Conservation (phyloP, 2,113 vertebrate genomes). For the Microcebus ravelobensis region DNA sequence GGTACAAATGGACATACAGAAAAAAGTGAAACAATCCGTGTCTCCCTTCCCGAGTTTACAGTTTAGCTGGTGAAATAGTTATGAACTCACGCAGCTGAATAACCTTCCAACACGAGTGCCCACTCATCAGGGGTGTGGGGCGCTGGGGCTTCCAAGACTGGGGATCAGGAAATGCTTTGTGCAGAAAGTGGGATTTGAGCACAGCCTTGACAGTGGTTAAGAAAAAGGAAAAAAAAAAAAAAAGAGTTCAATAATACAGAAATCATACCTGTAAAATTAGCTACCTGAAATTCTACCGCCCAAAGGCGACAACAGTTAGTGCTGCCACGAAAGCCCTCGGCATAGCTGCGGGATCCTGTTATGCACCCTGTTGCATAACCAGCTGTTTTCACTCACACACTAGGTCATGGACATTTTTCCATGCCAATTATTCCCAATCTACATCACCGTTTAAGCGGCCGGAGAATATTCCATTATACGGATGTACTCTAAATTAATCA, state of each 20-base stretch:
- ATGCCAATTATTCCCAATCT: neutral
- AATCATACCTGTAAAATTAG: neutral
- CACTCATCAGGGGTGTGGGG: neutral
- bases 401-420: neutral
- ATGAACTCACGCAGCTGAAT: neutral
- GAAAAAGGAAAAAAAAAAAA: neutral
- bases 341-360: neutral
- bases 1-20: neutral
- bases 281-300: neutral
- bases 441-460: neutral
- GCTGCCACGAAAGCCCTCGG: accelerated
- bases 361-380: neutral
- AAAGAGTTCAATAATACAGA: neutral
- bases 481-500: slow-evolving; percentile 14
- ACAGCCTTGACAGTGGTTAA: neutral
- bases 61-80: neutral
- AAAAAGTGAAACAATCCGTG: neutral
- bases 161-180: neutral
- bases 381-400: neutral
- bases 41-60: neutral
- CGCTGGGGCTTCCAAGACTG: neutral
- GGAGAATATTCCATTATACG: neutral
- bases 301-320: neutral
- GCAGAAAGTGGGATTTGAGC: neutral
- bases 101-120: neutral